Evolutionary conservation across 2,888 invertebrate genomes (phyloP).

Genomic region (Microplitis manilae): DNA sequence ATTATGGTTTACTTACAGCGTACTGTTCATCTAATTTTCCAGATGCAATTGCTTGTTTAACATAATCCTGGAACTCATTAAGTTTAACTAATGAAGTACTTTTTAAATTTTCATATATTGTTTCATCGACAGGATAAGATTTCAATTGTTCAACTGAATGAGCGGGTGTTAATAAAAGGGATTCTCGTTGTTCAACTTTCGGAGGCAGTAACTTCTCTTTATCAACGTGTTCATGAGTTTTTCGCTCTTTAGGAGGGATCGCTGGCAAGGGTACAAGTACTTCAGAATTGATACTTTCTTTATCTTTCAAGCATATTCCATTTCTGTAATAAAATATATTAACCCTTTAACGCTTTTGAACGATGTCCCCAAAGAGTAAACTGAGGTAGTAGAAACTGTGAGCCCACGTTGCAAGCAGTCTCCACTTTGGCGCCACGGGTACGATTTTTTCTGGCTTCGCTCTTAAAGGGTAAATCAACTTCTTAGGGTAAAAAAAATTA

Average conservation of each 20-base stretch:
- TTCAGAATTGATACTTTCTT: neutral
- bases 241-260: neutral
- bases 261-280: neutral
- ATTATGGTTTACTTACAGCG: slow-evolving; percentile 55
- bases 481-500: neutral
- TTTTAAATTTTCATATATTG: slow-evolving; percentile 10
- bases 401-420: too few species aligned
- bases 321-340: neutral
- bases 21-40: slow-evolving; percentile 65
- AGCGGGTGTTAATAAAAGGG: slow-evolving; percentile 18
- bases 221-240: neutral
- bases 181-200: slow-evolving; percentile 16
- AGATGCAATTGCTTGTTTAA: slow-evolving; percentile 63
- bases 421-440: too few species aligned
- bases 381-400: too few species aligned
- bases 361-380: too few species aligned
- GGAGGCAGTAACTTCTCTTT: neutral
- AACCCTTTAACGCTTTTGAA: too few species aligned
- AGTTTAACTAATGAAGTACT: slow-evolving; percentile 57
- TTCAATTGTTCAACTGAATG: slow-evolving; percentile 3
- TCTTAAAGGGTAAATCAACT: too few species aligned
- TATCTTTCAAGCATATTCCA: neutral
- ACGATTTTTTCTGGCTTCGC: too few species aligned
- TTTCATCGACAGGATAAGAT: neutral
- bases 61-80: slow-evolving; percentile 68